phyloP scores from a whole-genome alignment of 2,888 invertebrate species.

The Apantesis nais region DNA sequence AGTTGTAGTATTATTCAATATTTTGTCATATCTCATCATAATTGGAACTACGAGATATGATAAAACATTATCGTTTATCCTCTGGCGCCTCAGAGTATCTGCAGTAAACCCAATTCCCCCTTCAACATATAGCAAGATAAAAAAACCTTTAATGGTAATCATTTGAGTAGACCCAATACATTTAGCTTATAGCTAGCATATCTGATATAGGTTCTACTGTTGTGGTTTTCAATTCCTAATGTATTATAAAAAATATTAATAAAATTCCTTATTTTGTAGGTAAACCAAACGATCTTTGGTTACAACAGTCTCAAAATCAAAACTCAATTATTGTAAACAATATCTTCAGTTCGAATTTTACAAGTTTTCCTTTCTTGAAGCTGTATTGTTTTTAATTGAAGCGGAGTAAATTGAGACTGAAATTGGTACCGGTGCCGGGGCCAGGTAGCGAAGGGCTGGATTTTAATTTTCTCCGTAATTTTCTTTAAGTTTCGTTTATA shows the following conservation, averaged over 20 bases:
- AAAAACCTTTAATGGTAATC: too few relatives aligned
- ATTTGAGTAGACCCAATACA: too few relatives aligned
- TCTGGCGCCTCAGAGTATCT: too few relatives aligned
- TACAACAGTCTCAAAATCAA: slow-evolving; percentile 10
- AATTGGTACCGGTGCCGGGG: slow-evolving; percentile 8
- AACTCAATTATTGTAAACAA: slow-evolving; percentile 20
- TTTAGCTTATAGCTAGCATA: too few relatives aligned
- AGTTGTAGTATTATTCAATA: too few relatives aligned
- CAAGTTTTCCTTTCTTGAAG: slow-evolving; percentile 6
- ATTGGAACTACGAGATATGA: too few relatives aligned
- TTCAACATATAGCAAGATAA: too few relatives aligned
- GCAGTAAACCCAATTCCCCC: too few relatives aligned
- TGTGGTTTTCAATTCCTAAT: too few relatives aligned
- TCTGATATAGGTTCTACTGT: too few relatives aligned
- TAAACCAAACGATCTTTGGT: neutral
- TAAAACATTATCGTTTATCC: too few relatives aligned
- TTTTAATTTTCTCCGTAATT: slow-evolving; percentile 19
- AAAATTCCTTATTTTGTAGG: neutral
- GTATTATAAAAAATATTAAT: neutral
- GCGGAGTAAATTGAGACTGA: slow-evolving; percentile 15
- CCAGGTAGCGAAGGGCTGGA: slow-evolving; percentile 10
- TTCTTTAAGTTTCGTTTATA: slow-evolving; percentile 16
- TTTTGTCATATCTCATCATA: too few relatives aligned
- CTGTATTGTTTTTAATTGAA: slow-evolving; percentile 13
- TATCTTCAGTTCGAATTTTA: slow-evolving; percentile 12